Evolutionary conservation across 2,113 vertebrate genomes (phyloP), one percentile per base, ranked within the genome.

Genomic region (Tretioscincus oriximinensis): DNA sequence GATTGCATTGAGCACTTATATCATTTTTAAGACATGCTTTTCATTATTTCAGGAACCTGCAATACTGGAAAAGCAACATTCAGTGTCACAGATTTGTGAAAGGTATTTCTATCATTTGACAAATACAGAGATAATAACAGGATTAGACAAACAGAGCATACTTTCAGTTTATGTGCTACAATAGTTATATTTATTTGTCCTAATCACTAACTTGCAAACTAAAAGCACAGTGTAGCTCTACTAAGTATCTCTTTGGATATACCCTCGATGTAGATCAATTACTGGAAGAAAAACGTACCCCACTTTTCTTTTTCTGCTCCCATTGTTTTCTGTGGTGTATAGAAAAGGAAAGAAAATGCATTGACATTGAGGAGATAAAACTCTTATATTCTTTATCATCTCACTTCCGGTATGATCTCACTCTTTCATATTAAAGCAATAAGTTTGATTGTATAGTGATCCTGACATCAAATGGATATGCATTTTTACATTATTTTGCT

Each of bases 11-110:
- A 78, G 10, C 79, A 67, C 21, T 9, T 8, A 24, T 73, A 21
- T 31, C 83, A 81, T 69, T 79, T 24, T 54, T 63, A 41, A 20
- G 28, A 2, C n/a, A 28, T 11, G 24, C 22, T 26, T 64, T 60
- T 88, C 86, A 73, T 82, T 88, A 0, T 93, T 95, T 89, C 87
- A 95, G 93, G 94, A 99, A 94, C 96, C 96, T 74, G 85, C 90
- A 77, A 77, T 93, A 6, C 96, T 94, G 76, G 97, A 98, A 51
- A 98, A 96, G 91, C 91, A 93, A 14, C 88, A 93, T 2, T 90
- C 94, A 70, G 89, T 96, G 69, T 90, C 89, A 47, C 97, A 95
- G 88, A 96, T 90, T 72, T 97, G 92, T 35, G 98, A 99, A 95
- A 99, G 97, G 98, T 99, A 92, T 81, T 89, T 77, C 80, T 73